These are phyloP conservation scores for Cryptoleucopteryx plumbea DNA, from an alignment of 2,113 vertebrate genomes.

Conservation along the genomic window DNA sequence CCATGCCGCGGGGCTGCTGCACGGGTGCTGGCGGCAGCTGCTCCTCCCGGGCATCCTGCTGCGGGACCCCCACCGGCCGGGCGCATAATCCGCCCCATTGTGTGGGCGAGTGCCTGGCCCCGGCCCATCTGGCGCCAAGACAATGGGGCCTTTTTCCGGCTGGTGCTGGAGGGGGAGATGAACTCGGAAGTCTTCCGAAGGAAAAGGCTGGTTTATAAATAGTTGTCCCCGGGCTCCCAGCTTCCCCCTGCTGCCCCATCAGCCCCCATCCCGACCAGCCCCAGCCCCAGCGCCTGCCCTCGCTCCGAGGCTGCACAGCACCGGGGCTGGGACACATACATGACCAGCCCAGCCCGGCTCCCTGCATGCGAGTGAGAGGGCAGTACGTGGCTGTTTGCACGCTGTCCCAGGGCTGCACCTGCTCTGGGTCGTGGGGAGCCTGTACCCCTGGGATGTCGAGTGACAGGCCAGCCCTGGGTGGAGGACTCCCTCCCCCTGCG, in stretches of 20 bases:
- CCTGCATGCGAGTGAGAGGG: rapidly evolving
- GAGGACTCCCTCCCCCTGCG: not conserved
- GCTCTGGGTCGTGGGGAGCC: not conserved
- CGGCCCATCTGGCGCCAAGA: not conserved
- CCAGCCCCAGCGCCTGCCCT: not conserved
- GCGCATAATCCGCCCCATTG: slow-evolving; percentile 38
- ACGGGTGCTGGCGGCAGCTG: not conserved
- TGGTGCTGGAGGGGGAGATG: slow-evolving; percentile 2
- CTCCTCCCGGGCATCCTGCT: not conserved
- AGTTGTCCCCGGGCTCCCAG: not conserved
- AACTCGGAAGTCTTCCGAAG: slow-evolving; percentile 44
- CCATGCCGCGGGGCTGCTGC: rapidly evolving
- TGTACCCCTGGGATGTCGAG: rapidly evolving
- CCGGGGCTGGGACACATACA: rapidly evolving
- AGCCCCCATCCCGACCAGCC: not conserved
- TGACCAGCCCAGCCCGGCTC: not conserved
- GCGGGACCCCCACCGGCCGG: not conserved
- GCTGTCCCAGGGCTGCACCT: not conserved
- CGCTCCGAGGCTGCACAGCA: rapidly evolving
- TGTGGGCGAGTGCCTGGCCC: not conserved
- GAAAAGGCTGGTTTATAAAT: slow-evolving; percentile 40
- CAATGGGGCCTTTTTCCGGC: slow-evolving; percentile 68
- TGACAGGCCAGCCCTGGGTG: not conserved
- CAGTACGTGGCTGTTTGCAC: not conserved
- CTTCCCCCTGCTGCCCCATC: not conserved